These are phyloP conservation scores for Drusus annulatus DNA, from an alignment of 1,140 invertebrate species.

Conservation along the genomic window DNA sequence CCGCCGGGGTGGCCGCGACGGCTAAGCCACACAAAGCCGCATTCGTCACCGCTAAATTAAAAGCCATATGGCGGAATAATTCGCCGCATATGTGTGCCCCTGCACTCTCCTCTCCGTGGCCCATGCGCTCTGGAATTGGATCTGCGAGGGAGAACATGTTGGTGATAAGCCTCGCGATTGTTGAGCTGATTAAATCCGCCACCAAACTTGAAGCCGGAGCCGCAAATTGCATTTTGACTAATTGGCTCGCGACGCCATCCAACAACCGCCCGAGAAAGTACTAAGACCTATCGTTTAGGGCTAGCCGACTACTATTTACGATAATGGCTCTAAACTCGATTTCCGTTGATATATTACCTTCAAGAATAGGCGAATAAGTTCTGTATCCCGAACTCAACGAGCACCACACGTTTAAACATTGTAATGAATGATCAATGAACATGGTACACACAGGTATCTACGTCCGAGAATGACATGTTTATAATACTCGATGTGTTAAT, in stretches of 20 bases:
- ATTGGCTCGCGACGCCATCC: constrained; percentile 8
- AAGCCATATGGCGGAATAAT: constrained; percentile 60
- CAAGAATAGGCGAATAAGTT: neutral
- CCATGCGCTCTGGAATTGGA: neutral
- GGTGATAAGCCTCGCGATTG: constrained; percentile 8
- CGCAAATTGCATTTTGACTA: constrained; percentile 32
- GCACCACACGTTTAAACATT: neutral
- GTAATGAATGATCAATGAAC: neutral
- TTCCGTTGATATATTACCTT: neutral
- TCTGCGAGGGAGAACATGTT: constrained; percentile 7
- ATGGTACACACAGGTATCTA: neutral
- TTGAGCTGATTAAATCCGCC: constrained; percentile 30
- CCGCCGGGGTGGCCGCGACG: constrained; percentile 32
- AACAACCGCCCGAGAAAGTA: no score
- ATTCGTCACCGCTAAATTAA: constrained; percentile 60
- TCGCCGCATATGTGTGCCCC: constrained; percentile 55
- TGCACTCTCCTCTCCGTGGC: neutral
- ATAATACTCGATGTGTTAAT: constrained; percentile 6
- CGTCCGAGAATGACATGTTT: neutral
- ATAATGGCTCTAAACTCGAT: neutral
- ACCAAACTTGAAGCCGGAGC: neutral
- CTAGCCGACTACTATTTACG: no score
- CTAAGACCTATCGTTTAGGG: no score
- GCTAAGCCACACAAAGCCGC: constrained; percentile 50
- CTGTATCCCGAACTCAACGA: neutral